These are phyloP conservation scores for Entosphenus tridentatus DNA, from an alignment of 2,113 vertebrate species.

Conservation along the genomic window DNA sequence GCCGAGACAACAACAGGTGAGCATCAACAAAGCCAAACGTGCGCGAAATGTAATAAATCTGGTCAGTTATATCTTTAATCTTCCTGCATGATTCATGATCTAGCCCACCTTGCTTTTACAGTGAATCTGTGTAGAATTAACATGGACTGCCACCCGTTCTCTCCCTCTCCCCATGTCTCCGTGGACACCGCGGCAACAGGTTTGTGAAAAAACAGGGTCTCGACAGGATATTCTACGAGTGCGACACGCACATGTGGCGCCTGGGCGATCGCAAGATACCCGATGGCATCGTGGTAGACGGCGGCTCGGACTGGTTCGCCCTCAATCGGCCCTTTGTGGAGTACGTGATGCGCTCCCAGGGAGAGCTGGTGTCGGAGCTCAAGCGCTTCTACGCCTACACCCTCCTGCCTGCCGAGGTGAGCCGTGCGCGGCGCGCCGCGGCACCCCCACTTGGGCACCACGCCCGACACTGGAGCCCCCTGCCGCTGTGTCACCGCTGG, in stretches of 20 bases:
- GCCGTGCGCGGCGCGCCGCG: slow-evolving; percentile 8
- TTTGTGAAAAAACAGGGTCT: slow-evolving; percentile 92
- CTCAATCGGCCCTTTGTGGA: slow-evolving; percentile 80
- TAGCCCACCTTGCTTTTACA: neutral
- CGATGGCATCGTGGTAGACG: slow-evolving; percentile 68
- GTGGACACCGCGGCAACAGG: slow-evolving; percentile 18
- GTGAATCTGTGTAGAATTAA: slow-evolving; percentile 5
- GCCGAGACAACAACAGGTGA: slow-evolving; percentile 85
- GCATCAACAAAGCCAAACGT: too few relatives aligned
- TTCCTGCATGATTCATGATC: too few relatives aligned
- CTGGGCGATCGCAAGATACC: slow-evolving; percentile 82
- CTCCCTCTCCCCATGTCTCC: too few relatives aligned
- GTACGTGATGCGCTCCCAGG: slow-evolving; percentile 64
- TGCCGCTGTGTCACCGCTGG: too few relatives aligned
- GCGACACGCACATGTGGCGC: slow-evolving; percentile 95
- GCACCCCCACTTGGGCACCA: too few relatives aligned
- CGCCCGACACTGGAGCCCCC: too few relatives aligned
- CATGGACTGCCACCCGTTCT: neutral
- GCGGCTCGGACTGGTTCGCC: slow-evolving; percentile 90
- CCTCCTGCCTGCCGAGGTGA: slow-evolving; percentile 73
- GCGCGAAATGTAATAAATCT: too few relatives aligned
- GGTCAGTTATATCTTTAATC: too few relatives aligned
- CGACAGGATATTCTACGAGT: slow-evolving; percentile 81
- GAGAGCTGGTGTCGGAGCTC: slow-evolving; percentile 75
- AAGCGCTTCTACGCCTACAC: slow-evolving; percentile 86